phyloP scores from a whole-genome alignment of 2,797 vertebrate genomes.

The Eidolon dupreanum region DNA sequence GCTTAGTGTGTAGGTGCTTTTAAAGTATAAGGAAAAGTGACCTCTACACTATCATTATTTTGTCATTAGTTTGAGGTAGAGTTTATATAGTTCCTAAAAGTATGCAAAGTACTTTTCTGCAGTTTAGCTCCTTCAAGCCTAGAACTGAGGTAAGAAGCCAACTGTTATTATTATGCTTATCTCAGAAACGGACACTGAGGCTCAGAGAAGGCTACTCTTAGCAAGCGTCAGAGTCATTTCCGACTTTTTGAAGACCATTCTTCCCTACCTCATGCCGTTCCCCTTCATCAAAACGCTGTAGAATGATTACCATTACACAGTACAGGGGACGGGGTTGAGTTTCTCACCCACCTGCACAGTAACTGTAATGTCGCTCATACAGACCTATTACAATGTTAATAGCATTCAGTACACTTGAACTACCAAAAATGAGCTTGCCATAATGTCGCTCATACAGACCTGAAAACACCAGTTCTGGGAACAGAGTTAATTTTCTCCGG shows the following conservation, averaged over 20 bases:
- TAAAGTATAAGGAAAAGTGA: not conserved
- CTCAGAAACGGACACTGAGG: not conserved
- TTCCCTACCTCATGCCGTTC: not conserved
- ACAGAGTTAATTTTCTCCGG: not conserved
- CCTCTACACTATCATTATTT: not conserved
- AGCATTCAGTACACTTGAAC: not conserved
- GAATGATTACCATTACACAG: not conserved
- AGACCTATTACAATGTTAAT: not conserved
- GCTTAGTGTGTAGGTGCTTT: not conserved
- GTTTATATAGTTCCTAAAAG: not conserved
- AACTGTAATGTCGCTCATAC: no score
- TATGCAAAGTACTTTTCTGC: not conserved
- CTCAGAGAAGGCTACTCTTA: not conserved
- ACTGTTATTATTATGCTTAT: not conserved
- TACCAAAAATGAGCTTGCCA: not conserved
- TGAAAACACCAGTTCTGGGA: not conserved
- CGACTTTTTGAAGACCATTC: not conserved
- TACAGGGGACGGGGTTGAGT: not conserved
- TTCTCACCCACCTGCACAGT: not conserved
- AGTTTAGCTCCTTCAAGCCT: not conserved
- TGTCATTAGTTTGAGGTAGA: not conserved
- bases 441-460: not conserved
- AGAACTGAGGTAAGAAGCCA: not conserved
- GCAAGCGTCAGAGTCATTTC: not conserved
- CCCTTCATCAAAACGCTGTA: not conserved